phyloP scores from a whole-genome alignment of 2,113 vertebrate species.

The Dunckerocampus dactyliophorus region DNA sequence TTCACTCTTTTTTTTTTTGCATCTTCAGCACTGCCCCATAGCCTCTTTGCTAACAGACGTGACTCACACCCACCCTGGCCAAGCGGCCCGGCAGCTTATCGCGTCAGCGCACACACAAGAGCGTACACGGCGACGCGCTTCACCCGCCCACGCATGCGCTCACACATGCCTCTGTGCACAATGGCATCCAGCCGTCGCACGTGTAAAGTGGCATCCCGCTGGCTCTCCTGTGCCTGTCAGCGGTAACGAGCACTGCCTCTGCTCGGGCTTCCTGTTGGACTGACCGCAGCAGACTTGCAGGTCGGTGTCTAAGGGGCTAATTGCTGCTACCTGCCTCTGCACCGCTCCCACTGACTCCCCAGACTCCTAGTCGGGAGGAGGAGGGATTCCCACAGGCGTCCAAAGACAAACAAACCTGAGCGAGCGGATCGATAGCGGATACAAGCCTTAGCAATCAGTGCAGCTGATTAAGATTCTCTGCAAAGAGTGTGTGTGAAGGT shows the following conservation, averaged over 20 bases:
- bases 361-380: conserved; percentile 25
- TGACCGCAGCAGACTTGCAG: conserved; percentile 54
- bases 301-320: conserved; percentile 57
- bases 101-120: conserved; percentile 5
- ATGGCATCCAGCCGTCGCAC: conserved; percentile 25
- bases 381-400: conserved; percentile 55
- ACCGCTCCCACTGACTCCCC: conserved; percentile 59
- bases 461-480: conserved; percentile 64
- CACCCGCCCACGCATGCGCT: conserved; percentile 9
- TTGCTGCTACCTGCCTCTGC: conserved; percentile 59
- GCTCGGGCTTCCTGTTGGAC: conserved; percentile 21
- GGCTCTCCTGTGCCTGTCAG: conserved; percentile 43
- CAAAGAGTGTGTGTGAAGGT: conserved; percentile 23
- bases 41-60: conserved; percentile 18
- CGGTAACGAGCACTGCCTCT: conserved; percentile 48
- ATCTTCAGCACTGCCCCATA: conserved; percentile 1
- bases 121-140: not conserved
- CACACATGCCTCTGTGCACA: conserved; percentile 20
- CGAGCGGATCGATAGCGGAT: conserved; percentile 66
- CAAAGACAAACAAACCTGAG: conserved; percentile 70
- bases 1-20: not conserved
- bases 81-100: conserved; percentile 22
- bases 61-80: conserved; percentile 22
- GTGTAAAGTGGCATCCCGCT: conserved; percentile 48
- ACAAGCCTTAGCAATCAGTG: conserved; percentile 53